A percentile compares a stretch with the other conserved stretches of the same genome.
phyloP scores from a whole-genome alignment of 1,140 invertebrate genomes.

The Halesus radiatus region DNA sequence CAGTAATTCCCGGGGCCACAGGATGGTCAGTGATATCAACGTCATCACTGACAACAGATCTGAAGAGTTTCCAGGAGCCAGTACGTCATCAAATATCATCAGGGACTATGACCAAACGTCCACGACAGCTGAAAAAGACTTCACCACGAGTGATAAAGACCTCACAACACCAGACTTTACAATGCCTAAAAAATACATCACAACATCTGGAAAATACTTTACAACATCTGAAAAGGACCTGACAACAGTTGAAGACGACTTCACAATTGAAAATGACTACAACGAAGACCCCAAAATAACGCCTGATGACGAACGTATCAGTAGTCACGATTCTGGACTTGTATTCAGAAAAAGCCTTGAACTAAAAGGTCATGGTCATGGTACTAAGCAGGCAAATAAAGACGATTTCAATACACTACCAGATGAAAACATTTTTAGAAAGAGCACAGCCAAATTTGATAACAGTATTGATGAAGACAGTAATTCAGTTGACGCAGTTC shows the following conservation, averaged over 20 bases:
- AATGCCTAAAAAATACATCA: background rate
- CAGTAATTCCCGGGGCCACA: slow-evolving; percentile 69
- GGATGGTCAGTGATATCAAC: slow-evolving; percentile 70
- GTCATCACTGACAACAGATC: slow-evolving; percentile 40
- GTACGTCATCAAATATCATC: background rate
- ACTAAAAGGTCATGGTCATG: background rate
- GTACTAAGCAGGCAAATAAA: background rate
- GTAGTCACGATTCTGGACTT: slow-evolving; percentile 9
- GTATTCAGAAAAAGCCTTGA: slow-evolving; percentile 26
- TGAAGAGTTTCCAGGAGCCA: background rate
- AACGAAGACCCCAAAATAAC: slow-evolving; percentile 16
- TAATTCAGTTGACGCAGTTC: slow-evolving; percentile 42
- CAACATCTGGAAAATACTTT: background rate
- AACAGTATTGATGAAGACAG: slow-evolving; percentile 40
- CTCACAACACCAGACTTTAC: background rate
- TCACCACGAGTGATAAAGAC: background rate
- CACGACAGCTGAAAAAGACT: background rate
- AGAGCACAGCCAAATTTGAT: background rate
- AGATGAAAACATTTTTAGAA: background rate
- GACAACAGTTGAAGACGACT: background rate
- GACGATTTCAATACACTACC: background rate
- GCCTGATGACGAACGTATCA: background rate
- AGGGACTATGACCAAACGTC: slow-evolving; percentile 12
- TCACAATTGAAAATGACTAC: background rate
- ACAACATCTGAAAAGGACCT: background rate